These are phyloP conservation scores for Corbicula japonica DNA, from an alignment of 2,888 invertebrate species.

Conservation along the genomic window DNA sequence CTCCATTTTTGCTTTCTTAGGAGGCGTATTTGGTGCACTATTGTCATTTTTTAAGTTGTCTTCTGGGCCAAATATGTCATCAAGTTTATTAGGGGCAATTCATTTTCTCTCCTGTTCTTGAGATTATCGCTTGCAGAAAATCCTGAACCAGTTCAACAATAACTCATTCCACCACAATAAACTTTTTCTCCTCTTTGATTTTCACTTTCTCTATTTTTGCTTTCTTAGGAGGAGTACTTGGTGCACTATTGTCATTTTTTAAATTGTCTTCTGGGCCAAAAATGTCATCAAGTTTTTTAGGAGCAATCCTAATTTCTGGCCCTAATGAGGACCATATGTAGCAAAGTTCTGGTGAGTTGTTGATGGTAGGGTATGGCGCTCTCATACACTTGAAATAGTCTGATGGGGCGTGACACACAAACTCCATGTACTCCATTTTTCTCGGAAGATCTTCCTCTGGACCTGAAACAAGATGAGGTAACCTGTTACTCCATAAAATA, in stretches of 20 bases:
- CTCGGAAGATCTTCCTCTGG: conserved; percentile 96
- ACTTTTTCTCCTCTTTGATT: conserved; percentile 60
- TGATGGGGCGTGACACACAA: conserved; percentile 97
- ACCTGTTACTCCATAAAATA: not conserved
- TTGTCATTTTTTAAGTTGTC: conserved; percentile 34
- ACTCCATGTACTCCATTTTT: conserved; percentile 94
- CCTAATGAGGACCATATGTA: conserved; percentile 85
- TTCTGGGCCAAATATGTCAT: conserved; percentile 81
- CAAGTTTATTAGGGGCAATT: conserved; percentile 75
- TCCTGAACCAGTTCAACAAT: not conserved
- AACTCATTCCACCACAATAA: conserved; percentile 60
- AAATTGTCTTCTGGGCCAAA: conserved; percentile 72
- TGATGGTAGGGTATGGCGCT: conserved; percentile 91
- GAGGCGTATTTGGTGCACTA: conserved; percentile 18
- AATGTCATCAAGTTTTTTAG: conserved; percentile 80
- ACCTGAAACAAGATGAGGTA: conserved; percentile 88
- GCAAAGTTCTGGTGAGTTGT: conserved; percentile 82
- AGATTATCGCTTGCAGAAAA: not conserved
- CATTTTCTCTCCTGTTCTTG: no score
- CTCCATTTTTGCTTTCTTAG: conserved; percentile 51
- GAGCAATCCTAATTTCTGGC: conserved; percentile 80
- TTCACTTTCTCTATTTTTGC: conserved; percentile 58
- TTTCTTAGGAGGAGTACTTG: conserved; percentile 34
- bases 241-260: conserved; percentile 24
- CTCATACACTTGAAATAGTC: conserved; percentile 92